Evolutionary conservation across 2,113 vertebrate genomes (phyloP).

Genomic region (Copsychus sechellarum): DNA sequence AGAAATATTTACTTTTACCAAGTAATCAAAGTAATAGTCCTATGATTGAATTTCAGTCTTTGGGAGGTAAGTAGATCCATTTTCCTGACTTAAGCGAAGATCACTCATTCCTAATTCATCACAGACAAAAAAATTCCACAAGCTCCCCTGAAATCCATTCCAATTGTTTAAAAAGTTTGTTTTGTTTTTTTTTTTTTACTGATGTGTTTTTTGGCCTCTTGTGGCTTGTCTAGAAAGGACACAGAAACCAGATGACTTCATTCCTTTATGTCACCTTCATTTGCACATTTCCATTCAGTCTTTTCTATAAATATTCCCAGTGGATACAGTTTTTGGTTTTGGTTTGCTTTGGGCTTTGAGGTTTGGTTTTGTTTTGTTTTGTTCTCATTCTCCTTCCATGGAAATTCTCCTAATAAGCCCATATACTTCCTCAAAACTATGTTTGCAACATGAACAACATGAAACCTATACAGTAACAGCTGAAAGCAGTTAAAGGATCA

Average conservation of each 20-base stretch:
- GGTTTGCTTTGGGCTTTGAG: background rate
- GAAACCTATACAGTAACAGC: background rate
- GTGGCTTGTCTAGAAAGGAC: background rate
- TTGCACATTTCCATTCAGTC: background rate
- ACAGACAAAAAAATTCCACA: background rate
- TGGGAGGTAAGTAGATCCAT: background rate
- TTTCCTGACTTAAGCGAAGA: background rate
- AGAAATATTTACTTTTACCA: background rate
- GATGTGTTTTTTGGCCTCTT: background rate
- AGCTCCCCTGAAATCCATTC: background rate
- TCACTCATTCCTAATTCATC: background rate
- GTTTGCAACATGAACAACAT: background rate
- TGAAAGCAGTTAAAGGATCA: background rate
- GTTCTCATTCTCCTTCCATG: background rate
- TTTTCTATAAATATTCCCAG: background rate
- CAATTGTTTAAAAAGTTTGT: background rate
- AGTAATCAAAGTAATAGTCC: background rate
- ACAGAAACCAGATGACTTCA: background rate
- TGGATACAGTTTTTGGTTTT: background rate
- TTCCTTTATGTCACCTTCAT: background rate
- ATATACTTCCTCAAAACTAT: background rate
- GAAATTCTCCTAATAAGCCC: background rate
- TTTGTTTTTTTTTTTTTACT: background rate
- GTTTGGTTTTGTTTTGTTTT: background rate
- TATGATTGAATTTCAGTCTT: background rate